Evolutionary conservation across 1,140 invertebrate genomes (phyloP), one percentile per base, ranked within the genome.

Genomic region (Drosophila triauraria): DNA sequence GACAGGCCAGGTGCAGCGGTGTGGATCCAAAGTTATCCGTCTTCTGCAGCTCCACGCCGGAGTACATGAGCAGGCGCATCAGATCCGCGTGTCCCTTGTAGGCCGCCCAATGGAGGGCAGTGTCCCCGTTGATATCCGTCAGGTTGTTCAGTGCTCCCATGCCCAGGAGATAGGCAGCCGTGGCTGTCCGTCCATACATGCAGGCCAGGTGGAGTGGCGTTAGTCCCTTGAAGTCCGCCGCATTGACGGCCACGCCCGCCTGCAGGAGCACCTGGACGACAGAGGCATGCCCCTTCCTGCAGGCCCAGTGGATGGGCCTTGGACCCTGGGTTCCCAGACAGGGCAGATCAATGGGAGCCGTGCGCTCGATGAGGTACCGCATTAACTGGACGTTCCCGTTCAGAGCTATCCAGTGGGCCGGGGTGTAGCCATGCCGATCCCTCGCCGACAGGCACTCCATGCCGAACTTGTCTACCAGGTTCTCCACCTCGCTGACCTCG

Each of bases 1-100:
- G 94, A 87, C 97, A 98, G n/a, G 97, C 97, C 76, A 99, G 93
- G 93, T 99, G 98, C n/a, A 99, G 93, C 0, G 97, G 97, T 1
- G 97, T 98, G 0, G 98, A 98, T 9, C 97, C 97, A 91, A 98
- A 98, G 92, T 98, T 97, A 93, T 99, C 97, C 2, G 96, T 96
- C 92, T 97, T 97, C 78, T 97, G 96, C 42, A 98, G 93, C 87
- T 92, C 91, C n/a, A 92, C 91, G 7, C 91, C 91, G 8, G 92
- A 92, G 91, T 98, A 98, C 91, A 98, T 97, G n/a, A 99, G 93
- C 51, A 99, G 93, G 50, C 96, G 95, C 77, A 98, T 97, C 53
- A 98, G 92, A 83, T 98, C 97, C 0, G 96, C 95, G 84, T 98
- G 97, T 1, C 97, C 97, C 94, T 98, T 98, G 92, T 98, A 98